Evolutionary conservation across 2,797 vertebrate genomes (phyloP).

Genomic region (Coregonus sp.): DNA sequence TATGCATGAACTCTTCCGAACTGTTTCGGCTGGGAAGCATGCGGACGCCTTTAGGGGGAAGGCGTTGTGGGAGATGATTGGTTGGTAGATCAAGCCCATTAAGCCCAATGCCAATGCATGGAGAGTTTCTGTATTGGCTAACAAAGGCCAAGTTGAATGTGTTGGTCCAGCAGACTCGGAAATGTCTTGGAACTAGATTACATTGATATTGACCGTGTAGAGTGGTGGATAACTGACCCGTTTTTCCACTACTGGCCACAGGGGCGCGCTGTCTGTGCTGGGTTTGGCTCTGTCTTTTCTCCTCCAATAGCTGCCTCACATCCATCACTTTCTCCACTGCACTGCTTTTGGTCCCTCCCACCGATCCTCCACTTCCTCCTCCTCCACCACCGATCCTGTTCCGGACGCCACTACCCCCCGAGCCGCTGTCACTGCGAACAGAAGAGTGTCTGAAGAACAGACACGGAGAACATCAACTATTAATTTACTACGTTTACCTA

Average conservation of each 20-base stretch:
- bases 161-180: background rate
- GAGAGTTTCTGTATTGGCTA: too few species aligned
- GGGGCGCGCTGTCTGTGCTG: constrained; percentile 66
- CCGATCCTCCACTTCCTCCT: constrained; percentile 66
- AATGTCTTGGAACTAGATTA: background rate
- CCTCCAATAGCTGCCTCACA: constrained; percentile 90
- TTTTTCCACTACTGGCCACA: constrained; percentile 72
- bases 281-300: constrained; percentile 84
- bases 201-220: too few species aligned
- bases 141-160: background rate
- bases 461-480: background rate
- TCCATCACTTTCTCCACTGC: constrained; percentile 83
- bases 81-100: too few species aligned
- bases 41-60: too few species aligned
- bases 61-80: too few species aligned
- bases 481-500: background rate
- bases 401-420: constrained; percentile 76
- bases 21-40: too few species aligned
- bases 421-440: constrained; percentile 77
- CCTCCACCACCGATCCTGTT: constrained; percentile 83
- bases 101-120: too few species aligned
- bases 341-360: constrained; percentile 78
- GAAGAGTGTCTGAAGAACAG: constrained; percentile 82
- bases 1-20: too few species aligned
- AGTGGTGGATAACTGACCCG: constrained; percentile 70